phyloP scores from a whole-genome alignment of 2,797 vertebrate genomes.

The Atherinosoma microstoma region DNA sequence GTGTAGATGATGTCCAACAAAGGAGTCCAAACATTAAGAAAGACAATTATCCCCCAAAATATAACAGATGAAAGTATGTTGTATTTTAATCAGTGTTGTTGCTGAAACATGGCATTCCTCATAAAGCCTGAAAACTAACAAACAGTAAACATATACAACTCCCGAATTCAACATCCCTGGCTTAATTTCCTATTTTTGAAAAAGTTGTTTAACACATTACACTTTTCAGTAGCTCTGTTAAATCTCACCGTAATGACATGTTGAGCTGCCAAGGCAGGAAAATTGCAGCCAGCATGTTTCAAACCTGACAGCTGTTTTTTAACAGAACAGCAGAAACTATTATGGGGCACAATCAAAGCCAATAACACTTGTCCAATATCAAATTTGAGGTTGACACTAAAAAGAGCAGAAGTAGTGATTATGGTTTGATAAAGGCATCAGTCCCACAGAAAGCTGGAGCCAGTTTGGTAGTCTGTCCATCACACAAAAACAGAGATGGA shows the following conservation, averaged over 20 bases:
- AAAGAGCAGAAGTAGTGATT: slow-evolving; percentile 68
- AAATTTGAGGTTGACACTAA: slow-evolving; percentile 73
- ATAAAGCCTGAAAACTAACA: slow-evolving; percentile 25
- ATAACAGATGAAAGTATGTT: slow-evolving; percentile 6
- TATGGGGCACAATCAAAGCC: slow-evolving; percentile 45
- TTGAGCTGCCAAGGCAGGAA: slow-evolving; percentile 28
- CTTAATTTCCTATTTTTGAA: not conserved
- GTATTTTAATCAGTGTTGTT: not conserved
- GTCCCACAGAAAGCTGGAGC: slow-evolving; percentile 59
- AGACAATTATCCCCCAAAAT: not conserved
- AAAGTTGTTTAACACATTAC: not conserved
- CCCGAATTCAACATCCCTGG: slow-evolving; percentile 5
- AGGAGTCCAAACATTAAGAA: not conserved
- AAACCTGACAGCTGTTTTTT: slow-evolving; percentile 54
- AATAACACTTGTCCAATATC: slow-evolving; percentile 67
- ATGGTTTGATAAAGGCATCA: slow-evolving; percentile 72
- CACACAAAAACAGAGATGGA: not conserved
- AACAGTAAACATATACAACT: not conserved
- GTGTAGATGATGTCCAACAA: slow-evolving; percentile 12
- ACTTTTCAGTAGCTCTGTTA: slow-evolving; percentile 14
- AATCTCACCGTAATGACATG: slow-evolving; percentile 36
- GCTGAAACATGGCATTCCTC: not conserved
- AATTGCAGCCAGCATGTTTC: slow-evolving; percentile 20
- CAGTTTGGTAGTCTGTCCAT: slow-evolving; percentile 40
- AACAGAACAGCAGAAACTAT: slow-evolving; percentile 49